Evolutionary conservation across 30 jellyfish, hydroid and myxozoan species (phyloP), one percentile per base, ranked within the genome.

Genomic region (Morbakka virulenta): DNA sequence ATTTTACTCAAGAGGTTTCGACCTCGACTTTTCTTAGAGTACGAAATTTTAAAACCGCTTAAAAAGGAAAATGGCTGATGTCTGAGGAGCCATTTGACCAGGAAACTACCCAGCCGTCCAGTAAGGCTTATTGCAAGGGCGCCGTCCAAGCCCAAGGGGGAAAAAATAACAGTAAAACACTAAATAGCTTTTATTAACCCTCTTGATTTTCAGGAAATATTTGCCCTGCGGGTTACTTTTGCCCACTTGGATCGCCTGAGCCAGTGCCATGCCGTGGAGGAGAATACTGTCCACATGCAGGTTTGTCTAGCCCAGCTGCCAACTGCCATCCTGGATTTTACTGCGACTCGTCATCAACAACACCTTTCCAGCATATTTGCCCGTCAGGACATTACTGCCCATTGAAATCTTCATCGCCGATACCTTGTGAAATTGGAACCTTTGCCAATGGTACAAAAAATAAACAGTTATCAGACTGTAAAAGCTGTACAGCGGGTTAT

Each of bases 261-360:
- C 98, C 98, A 9, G 41, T 31, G 22, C 48, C 70, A 21, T 91
- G 98, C 69, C 73, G 71, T 6, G 92, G 91, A 32, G 98, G 98
- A 21, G 74, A n/a, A 88, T 91, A 61, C 69, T 91, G 98, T 50
- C 75, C 82, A 0, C 91, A 81, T 27, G 91, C 96, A 22, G 98
- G 98, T 1, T 80, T 91, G 17, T 62, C 94, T 0, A 23, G 32
- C 29, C 98, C 98, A 2, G 28, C 87, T 35, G 96, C 91, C 27
- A 91, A 91, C 67, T 91, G 98, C 47, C 29, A 86, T 1, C 96
- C 96, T 50, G 98, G 98, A 20, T 91, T 62, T 67, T 91, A 71
- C 83, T 91, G 98, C 80, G 66, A 69, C 51, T 88, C 50, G 48
- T 50, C 82, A 32, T 87, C 98, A 1, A 80, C 94, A 0, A 87